Evolutionary conservation across 2,888 invertebrate genomes (phyloP).

Genomic region (Maniola hyperantus): DNA sequence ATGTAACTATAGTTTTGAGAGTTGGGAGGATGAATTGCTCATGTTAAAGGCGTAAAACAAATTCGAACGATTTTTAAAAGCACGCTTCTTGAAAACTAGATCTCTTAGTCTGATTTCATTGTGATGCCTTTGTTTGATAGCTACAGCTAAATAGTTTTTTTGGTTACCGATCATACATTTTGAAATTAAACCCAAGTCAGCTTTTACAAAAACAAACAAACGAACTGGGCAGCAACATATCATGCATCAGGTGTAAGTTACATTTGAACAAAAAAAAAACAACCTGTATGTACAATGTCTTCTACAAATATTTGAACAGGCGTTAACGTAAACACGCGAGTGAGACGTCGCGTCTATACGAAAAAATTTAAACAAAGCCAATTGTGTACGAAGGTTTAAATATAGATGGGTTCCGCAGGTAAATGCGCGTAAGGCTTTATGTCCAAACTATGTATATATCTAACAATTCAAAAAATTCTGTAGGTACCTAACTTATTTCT

Average conservation of each 20-base stretch:
- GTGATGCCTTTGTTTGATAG: no score
- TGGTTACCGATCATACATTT: background rate
- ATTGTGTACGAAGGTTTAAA: conserved; percentile 1
- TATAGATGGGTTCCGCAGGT: background rate
- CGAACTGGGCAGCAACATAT: background rate
- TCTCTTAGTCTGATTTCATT: no score
- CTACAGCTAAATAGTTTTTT: no score
- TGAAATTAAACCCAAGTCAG: background rate
- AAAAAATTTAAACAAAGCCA: conserved; percentile 10
- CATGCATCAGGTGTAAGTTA: conserved; percentile 16
- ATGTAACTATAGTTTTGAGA: no score
- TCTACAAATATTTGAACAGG: conserved; percentile 28
- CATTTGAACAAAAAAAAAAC: conserved; percentile 15
- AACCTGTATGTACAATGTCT: conserved; percentile 22
- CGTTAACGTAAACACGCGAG: conserved; percentile 24
- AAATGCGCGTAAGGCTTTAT: no score
- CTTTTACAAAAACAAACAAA: conserved; percentile 14
- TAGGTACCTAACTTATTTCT: no score
- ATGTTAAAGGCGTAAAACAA: no score
- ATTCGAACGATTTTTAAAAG: no score
- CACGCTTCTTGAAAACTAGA: no score
- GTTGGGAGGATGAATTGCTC: no score
- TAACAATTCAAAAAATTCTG: no score
- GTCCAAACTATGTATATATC: no score
- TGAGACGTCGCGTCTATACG: conserved; percentile 22